Evolutionary conservation across 2,888 invertebrate genomes (phyloP).

Genomic region (Kuschelorhynchus macadamiae): DNA sequence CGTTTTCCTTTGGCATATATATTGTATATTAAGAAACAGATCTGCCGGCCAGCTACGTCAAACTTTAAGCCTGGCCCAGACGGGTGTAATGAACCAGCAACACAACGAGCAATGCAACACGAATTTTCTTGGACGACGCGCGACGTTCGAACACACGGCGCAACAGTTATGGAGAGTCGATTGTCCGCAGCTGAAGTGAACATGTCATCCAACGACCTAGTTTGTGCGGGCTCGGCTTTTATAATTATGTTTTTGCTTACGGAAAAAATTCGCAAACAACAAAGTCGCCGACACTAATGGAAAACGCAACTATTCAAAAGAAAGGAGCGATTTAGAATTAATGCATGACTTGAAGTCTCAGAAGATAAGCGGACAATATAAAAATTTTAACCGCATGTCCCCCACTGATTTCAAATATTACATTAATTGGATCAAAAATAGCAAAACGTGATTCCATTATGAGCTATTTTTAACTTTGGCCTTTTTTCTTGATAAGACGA

Average conservation of each 20-base stretch:
- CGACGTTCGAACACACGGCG: not conserved
- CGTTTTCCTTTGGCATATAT: no score
- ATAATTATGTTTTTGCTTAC: not conserved
- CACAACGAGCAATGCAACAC: not conserved
- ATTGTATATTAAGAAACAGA: no score
- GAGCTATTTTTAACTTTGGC: no score
- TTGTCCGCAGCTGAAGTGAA: no score
- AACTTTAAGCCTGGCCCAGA: no score
- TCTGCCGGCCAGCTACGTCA: no score
- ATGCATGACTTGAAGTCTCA: not conserved
- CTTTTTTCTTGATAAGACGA: no score
- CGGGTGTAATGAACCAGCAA: no score
- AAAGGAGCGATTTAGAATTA: not conserved
- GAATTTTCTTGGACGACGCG: not conserved
- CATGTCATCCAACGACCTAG: no score
- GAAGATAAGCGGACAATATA: constrained; percentile 7
- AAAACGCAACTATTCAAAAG: not conserved
- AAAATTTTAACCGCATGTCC: no score
- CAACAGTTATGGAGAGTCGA: not conserved
- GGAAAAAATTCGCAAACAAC: not conserved
- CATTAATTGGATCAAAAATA: constrained; percentile 5
- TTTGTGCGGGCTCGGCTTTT: not conserved
- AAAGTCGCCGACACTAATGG: not conserved
- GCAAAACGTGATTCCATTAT: not conserved
- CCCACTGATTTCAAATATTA: constrained; percentile 16